These are phyloP conservation scores for Chrysodeixis includens DNA, from an alignment of 2,888 invertebrate species.

Conservation along the genomic window DNA sequence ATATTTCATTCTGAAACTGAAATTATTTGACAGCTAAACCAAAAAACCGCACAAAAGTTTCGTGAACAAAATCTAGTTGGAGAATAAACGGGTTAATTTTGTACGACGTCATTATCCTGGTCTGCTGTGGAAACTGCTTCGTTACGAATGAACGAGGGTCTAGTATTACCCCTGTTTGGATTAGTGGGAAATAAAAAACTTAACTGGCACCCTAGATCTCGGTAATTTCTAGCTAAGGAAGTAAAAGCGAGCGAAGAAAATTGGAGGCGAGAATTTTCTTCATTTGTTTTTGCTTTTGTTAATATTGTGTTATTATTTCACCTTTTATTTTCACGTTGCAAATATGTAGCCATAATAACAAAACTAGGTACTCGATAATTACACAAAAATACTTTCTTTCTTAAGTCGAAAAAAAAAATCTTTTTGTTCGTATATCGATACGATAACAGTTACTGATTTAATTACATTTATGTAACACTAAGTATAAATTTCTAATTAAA, in stretches of 20 bases:
- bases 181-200: conserved; percentile 35
- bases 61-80: conserved; percentile 16
- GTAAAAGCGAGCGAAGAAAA: conserved; percentile 1
- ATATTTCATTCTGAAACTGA: conserved; percentile 24
- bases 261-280: background rate
- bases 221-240: conserved; percentile 3
- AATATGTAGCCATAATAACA: too few species aligned
- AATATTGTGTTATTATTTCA: background rate
- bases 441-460: background rate
- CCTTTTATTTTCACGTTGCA: background rate
- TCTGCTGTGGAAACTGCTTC: conserved; percentile 29
- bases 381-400: too few species aligned
- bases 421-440: background rate
- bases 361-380: too few species aligned
- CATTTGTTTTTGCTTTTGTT: background rate
- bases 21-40: conserved; percentile 24
- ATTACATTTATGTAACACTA: background rate
- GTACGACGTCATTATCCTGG: conserved; percentile 26
- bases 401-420: too few species aligned
- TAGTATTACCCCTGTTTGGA: conserved; percentile 25
- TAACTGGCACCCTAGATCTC: conserved; percentile 7
- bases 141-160: conserved; percentile 29
- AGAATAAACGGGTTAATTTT: conserved; percentile 29
- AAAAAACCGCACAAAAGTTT: conserved; percentile 34
- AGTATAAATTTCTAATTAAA: background rate